Evolutionary conservation across 2,113 vertebrate species (phyloP), one percentile per base, ranked within the genome.

Genomic region (Pituophis catenifer): DNA sequence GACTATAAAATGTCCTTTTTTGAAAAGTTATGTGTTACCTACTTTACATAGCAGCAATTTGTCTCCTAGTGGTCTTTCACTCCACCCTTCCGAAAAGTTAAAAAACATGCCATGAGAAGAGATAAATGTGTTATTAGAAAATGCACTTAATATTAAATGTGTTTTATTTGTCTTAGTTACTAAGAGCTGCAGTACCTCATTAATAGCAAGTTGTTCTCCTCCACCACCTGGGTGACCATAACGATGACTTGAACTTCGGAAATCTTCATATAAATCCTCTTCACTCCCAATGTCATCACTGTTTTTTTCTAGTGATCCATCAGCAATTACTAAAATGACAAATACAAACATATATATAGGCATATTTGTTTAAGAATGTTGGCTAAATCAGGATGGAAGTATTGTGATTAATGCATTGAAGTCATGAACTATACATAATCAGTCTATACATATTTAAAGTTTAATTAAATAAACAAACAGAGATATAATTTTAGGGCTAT

Each of bases 191-290:
- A 52, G 9, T 98, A 99, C 99, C 99, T 99, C 99, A 13, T 99
- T 99, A 97, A 99, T 99, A 94, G 99, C 99, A 58, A 99, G 98
- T 96, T 99, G 99, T 93, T 99, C 99, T 65, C 99, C 99, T 0
- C 99, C 99, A 59, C 99, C 99, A n/a, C 98, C 98, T 0, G 98
- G 95, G 89, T 99, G 98, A 54, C 98, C 98, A 0, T 98, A 99
- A 65, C 98, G 98, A 96, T 99, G 98, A 88, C 95, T 97, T n/a
- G 98, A 98, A 95, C 98, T 96, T 55, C 98, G 98, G 93, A 98
- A 98, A 0, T 99, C 99, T 89, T 99, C 98, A 1, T 99, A 99
- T 59, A 99, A 97, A 54, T 99, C 99, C 90, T 99, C 99, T 93
- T 99, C 98, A 0, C 98, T 99, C 7, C 98, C 98, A 59, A 97